Evolutionary conservation across 2,113 vertebrate species (phyloP).

Genomic region (Chloropsis cyanopogon): DNA sequence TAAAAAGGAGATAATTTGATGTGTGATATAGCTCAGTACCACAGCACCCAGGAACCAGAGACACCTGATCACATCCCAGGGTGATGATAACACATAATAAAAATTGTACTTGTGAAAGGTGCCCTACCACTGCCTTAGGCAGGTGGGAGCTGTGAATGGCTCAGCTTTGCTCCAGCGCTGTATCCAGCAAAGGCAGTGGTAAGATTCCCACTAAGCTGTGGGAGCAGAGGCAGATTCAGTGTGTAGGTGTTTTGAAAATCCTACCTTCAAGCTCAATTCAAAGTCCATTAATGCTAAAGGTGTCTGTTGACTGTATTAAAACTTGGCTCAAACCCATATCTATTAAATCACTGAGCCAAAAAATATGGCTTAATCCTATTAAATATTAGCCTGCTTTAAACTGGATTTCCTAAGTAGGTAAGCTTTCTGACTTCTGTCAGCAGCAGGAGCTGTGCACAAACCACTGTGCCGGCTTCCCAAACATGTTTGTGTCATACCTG

Average conservation of each 20-base stretch:
- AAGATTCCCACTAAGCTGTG: neutral
- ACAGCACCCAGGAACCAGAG: neutral
- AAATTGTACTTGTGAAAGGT: neutral
- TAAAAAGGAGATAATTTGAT: conserved; percentile 32
- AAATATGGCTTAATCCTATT: conserved; percentile 5
- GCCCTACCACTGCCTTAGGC: neutral
- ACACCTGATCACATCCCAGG: neutral
- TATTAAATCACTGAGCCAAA: conserved; percentile 3
- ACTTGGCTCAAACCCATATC: neutral
- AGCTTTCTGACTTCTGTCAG: conserved; percentile 4
- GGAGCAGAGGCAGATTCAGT: neutral
- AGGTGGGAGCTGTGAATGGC: neutral
- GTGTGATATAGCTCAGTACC: neutral
- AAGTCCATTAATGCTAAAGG: neutral
- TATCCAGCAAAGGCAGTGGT: neutral
- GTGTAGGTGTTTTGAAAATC: neutral
- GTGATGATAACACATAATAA: neutral
- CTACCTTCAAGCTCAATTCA: neutral
- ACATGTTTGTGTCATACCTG: neutral
- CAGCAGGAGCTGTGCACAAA: neutral
- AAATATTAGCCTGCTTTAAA: conserved; percentile 29
- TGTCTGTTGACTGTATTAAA: neutral
- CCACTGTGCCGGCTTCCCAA: neutral
- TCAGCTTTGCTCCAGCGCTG: neutral
- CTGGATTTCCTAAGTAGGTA: conserved; percentile 8